These are phyloP conservation scores for Urophycis tenuis DNA, from an alignment of 2,797 vertebrate species.

Conservation along the genomic window DNA sequence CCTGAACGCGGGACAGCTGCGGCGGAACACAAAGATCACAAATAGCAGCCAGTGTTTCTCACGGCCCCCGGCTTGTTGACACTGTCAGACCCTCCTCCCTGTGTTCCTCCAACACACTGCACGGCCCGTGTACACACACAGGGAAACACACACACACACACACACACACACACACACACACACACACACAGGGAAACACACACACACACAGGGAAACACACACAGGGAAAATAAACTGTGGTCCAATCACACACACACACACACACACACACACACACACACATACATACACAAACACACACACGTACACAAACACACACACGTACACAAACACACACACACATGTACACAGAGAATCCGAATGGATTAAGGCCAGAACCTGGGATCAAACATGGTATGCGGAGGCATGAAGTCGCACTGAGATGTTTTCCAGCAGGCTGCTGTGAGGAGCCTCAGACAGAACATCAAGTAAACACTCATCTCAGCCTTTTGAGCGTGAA, in stretches of 20 bases:
- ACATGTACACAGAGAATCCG: constrained; percentile 35
- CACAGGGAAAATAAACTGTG: constrained; percentile 68
- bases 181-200: too few species aligned
- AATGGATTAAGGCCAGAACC: constrained; percentile 52
- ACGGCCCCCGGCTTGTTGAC: constrained; percentile 70
- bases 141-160: constrained; percentile 44
- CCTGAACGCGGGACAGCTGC: constrained; percentile 58
- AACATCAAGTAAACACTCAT: constrained; percentile 37
- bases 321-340: constrained; percentile 10
- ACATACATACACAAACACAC: too few species aligned
- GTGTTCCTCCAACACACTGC: constrained; percentile 58
- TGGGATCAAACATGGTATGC: constrained; percentile 59
- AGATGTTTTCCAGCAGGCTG: constrained; percentile 38
- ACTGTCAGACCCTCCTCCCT: constrained; percentile 65
- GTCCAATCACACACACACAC: constrained; percentile 17
- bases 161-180: background rate
- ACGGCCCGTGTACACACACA: constrained; percentile 58
- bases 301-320: too few species aligned
- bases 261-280: background rate
- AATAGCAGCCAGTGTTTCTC: constrained; percentile 69
- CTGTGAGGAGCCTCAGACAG: constrained; percentile 37
- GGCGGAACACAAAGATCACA: constrained; percentile 60
- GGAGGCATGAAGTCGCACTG: constrained; percentile 49
- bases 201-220: too few species aligned
- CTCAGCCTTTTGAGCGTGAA: constrained; percentile 27